Base-by-base conservation (phyloP, 2,888 invertebrate species). In the Sinelater perroti region DNA sequence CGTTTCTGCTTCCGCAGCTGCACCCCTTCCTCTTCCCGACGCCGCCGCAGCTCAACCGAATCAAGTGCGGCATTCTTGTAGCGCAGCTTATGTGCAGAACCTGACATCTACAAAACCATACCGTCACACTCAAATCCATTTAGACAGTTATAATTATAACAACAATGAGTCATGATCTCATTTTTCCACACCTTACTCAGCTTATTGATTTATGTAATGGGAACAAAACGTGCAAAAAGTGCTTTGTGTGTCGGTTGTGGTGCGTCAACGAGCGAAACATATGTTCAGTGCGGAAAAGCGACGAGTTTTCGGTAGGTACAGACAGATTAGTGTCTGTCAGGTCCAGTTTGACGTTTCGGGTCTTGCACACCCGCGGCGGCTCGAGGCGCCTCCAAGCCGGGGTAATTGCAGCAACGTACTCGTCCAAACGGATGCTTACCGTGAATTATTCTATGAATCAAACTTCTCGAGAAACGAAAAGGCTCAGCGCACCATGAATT, bases 21-120 rank as follows among this genome's bases (percentile, higher is more conserved):
- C 18, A 98, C 92, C 17, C 97, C 97, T 78, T 97, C 97, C 72
- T 98, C 97, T 77, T 97, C 97, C 31, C 97, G 83, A 30, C 97
- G 83, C 47, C 97, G 86, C 42, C 97, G 85, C 69, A 97, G 82
- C 79, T 97, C 97, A 66, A 95, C 91, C 2, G 94, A 91, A 79
- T 96, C 95, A 67, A 95, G 80, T 1, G 93, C 95, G 63, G 88
- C 87, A 83, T 96, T 96, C 87, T 97, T 97, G 77, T 97, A 97
- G 70, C 95, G 89, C 80, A 92, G 89, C 77, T 92, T 93, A 77
- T 93, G 93, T 71, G 87, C 81, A 66, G 86, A 90, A 64, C 87
- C 87, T 72, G 91, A 92, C 93, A 93, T 93, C 88, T 88, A 66
- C 30, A 77, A 71, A 51, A 21, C 24, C 26, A 24, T 21, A 2